These are phyloP conservation scores for Eucera pruinosa DNA, from an alignment of 2,888 invertebrate species.

Conservation along the genomic window DNA sequence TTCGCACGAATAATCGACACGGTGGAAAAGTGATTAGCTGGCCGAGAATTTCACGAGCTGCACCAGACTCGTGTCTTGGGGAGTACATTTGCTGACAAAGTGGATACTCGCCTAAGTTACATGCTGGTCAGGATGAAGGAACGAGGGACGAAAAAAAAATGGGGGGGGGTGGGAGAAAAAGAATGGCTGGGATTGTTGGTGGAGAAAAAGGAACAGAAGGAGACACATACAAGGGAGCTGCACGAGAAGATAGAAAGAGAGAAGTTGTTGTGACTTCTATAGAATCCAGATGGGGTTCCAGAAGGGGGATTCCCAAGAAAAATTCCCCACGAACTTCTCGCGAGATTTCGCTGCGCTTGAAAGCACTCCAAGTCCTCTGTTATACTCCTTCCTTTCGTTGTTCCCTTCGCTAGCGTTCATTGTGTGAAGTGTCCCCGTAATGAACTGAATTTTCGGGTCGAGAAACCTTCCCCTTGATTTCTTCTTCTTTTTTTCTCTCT, in stretches of 20 bases:
- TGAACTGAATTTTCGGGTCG: conserved; percentile 33
- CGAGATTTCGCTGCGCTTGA: conserved; percentile 69
- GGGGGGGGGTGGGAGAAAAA: too few relatives aligned
- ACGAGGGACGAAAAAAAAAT: conserved; percentile 36
- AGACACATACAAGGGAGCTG: conserved; percentile 3
- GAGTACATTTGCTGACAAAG: conserved; percentile 69
- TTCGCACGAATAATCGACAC: conserved; percentile 5
- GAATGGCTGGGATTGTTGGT: conserved; percentile 26
- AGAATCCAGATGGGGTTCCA: conserved; percentile 64
- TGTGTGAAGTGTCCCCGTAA: conserved; percentile 32
- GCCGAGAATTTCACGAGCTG: conserved; percentile 58
- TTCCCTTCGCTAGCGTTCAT: conserved; percentile 6
- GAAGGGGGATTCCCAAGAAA: conserved; percentile 62
- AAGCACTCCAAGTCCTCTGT: conserved; percentile 39
- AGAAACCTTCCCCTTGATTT: not conserved
- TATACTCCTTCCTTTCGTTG: not conserved
- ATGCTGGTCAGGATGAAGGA: conserved; percentile 24
- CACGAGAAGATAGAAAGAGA: conserved; percentile 42
- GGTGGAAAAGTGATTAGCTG: conserved; percentile 54
- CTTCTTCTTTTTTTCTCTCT: not conserved
- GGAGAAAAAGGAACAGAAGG: conserved; percentile 24
- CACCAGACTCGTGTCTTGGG: conserved; percentile 50
- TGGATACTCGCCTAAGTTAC: conserved; percentile 71
- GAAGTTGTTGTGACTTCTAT: conserved; percentile 79
- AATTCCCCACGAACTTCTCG: conserved; percentile 70